Percentiles rank a stretch among this genome's conserved stretches.
Evolutionary conservation across 2,888 invertebrate species (phyloP).

Genomic region (Caenorhabditis japonica): DNA sequence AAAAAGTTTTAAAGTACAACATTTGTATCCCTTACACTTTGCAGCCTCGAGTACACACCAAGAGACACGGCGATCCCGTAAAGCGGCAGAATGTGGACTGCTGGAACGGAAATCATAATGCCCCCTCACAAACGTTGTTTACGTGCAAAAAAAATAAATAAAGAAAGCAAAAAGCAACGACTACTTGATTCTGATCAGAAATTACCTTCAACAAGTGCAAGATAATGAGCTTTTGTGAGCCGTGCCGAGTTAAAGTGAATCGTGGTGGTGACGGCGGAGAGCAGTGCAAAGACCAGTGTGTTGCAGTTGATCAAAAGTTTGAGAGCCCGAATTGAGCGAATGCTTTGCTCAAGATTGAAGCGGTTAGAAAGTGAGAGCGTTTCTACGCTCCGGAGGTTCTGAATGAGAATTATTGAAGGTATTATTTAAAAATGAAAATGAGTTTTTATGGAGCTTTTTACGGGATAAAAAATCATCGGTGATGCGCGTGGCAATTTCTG

Average conservation of each 20-base stretch:
- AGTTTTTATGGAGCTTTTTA: no score
- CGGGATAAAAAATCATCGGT: no score
- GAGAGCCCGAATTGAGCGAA: constrained; percentile 21
- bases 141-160: not conserved
- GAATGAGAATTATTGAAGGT: no score
- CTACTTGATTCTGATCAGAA: not conserved
- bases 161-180: not conserved
- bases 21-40: not conserved
- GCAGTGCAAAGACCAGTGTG: constrained; percentile 11
- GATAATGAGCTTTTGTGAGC: constrained; percentile 11
- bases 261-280: constrained; percentile 20
- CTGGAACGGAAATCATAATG: constrained; percentile 3
- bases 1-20: not conserved
- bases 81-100: constrained; percentile 22
- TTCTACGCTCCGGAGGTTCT: constrained; percentile 5
- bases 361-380: constrained; percentile 13
- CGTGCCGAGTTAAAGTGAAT: constrained; percentile 10
- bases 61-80: constrained; percentile 18
- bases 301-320: constrained; percentile 11
- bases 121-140: not conserved
- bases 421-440: no score
- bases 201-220: constrained; percentile 33
- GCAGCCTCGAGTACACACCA: constrained; percentile 7
- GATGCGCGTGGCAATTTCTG: no score
- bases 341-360: constrained; percentile 29